phyloP scores from a whole-genome alignment of 2,113 vertebrate species.

The Osmerus mordax region DNA sequence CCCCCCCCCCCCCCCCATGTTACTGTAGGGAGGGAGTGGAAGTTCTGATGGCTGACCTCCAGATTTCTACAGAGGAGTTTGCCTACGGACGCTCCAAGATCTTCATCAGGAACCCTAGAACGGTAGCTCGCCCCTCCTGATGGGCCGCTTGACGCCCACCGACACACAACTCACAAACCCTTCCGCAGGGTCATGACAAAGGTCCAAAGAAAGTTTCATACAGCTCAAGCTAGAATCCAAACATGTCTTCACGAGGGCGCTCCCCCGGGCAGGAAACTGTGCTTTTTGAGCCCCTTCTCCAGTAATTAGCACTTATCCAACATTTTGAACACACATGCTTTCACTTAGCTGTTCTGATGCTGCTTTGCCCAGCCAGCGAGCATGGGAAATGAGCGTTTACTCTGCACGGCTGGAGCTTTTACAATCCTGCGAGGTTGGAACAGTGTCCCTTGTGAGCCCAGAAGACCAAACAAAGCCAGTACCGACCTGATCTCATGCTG shows the following conservation, averaged over 20 bases:
- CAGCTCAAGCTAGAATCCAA: background rate
- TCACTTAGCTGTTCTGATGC: slow-evolving; percentile 55
- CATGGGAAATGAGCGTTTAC: slow-evolving; percentile 65
- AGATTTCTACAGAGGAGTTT: slow-evolving; percentile 85
- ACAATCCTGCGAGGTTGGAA: slow-evolving; percentile 32
- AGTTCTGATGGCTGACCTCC: slow-evolving; percentile 83
- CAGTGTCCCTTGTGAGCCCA: slow-evolving; percentile 18
- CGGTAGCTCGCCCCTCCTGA: slow-evolving; percentile 64
- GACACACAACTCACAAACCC: background rate
- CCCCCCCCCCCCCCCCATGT: slow-evolving; percentile 16
- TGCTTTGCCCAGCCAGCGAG: slow-evolving; percentile 18
- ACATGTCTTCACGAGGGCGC: slow-evolving; percentile 43
- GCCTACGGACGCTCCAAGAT: slow-evolving; percentile 95
- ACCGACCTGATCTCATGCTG: slow-evolving; percentile 50
- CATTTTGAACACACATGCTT: slow-evolving; percentile 65
- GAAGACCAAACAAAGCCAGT: slow-evolving; percentile 42
- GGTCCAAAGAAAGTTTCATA: too few species aligned
- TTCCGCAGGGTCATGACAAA: too few species aligned
- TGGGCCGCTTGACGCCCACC: background rate
- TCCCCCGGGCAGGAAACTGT: slow-evolving; percentile 50
- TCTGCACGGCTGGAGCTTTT: slow-evolving; percentile 15
- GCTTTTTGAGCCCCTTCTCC: slow-evolving; percentile 32
- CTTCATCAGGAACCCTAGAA: slow-evolving; percentile 98
- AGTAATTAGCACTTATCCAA: slow-evolving; percentile 62
- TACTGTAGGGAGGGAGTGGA: slow-evolving; percentile 86